Base-by-base conservation (phyloP, 2,113 vertebrate species). In the Calyptommatus sinebrachiatus region DNA sequence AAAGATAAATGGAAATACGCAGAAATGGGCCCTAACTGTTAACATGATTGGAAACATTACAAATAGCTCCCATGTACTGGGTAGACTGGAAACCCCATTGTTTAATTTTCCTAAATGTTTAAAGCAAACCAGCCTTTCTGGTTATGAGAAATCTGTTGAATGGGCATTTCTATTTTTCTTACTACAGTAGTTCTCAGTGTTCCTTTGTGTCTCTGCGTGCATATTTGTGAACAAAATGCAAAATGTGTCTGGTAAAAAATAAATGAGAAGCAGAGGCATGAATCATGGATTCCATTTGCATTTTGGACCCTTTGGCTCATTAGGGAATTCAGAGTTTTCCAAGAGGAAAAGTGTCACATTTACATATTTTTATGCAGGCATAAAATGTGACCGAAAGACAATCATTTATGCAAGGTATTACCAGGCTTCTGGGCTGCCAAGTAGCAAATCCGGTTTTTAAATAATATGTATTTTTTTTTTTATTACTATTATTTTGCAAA, bases 161-260 rank as follows among this genome's bases (percentile, higher is more conserved):
- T 81, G 72, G 35, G 81, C 18, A 26, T 63, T 50, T 79, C 75
- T 80, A 69, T 88, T 94, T 87, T 87, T 88, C 83, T 90, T 71
- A 46, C 67, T 75, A 18, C 14, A 18, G 53, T 57, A 4, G 53
- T 10, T 83, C 88, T 79, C 26, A 50, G 72, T 91, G 50, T 86
- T 76, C 48, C 84, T 76, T 68, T 80, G 88, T 92, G 84, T 86
- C 14, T n/a, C 10, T 72, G 6, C 2, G 41, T 20, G 29, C 35
- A 22, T 83, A 77, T 84, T 75, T 0, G 0, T 92, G 87, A 94
- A 93, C 83, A 94, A 93, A 91, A 92, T 93, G 89, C 88, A 94
- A 93, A 94, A 89, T 86, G 89, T 45, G 83, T 85, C 91, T 92
- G 92, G 85, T 92, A 91, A 92, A 92, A 41, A 92, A 90, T 91